Base-by-base conservation (phyloP, 2,888 invertebrate species). In the Iselma pallidipennis region DNA sequence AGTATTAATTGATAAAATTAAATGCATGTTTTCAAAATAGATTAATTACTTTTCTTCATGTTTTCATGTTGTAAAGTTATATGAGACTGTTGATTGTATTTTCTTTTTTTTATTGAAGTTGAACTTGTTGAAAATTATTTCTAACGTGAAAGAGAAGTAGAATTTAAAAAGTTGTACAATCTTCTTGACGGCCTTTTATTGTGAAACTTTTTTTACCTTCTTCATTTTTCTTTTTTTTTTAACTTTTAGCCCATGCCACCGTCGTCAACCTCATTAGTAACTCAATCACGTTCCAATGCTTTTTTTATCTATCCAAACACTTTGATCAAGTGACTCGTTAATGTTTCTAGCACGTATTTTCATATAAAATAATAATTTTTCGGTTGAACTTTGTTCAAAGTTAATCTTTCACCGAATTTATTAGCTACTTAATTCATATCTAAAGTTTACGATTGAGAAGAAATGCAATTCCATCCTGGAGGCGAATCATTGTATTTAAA, bases 261-360 rank as follows among this genome's bases (percentile, higher is more conserved):
- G 21, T 4, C n/a, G 3, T 26, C 21, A 21, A 28, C 4, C n/a
- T 54, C 42, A 26, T 59, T 52, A 31, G 54, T 49, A 59, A 33
- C 37, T 33, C 54, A 54, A 59, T 49, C 59, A 59, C 54, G 59
- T 54, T 54, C 23, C 26, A 59, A 37, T 56, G 29, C 31, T 42
- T 52, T 45, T 60, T 60, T 55, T 56, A 55, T 55, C 52, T 55
- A 60, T 56, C 55, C 56, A 55, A 55, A 55, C 55, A 45, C 55
- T 55, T 55, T 60, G 59, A 60, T 60, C 55, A 54, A 59, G 28
- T 23, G 49, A 33, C 45, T 60, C 51, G 51, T 60, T 60, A 60
- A 55, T 51, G 28, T 55, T 56, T 55, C 56, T 51, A 55, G 55
- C 60, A 60, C 60, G 60, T 60, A 50, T 42, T 16, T 31, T 55